Percentiles rank a stretch among this genome's conserved stretches.
These are phyloP conservation scores for Rattus norvegicus DNA, from an alignment of 2,113 vertebrate species.

Conservation along the genomic window GRCr8 NC_086019.1:164088001-164088500, in stretches of 20 bases:
- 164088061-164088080: slow-evolving; percentile 42
- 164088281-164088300: not conserved
- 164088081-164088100: not conserved
- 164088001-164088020: slow-evolving; percentile 4
- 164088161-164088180: not conserved
- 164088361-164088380: slow-evolving; percentile 42
- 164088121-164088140: slow-evolving; percentile 28
- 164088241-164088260: not conserved
- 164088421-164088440: not conserved
- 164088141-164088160: slow-evolving; percentile 25
- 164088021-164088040: slow-evolving; percentile 9
- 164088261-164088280: not conserved
- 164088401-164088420: slow-evolving; percentile 29
- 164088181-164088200: slow-evolving; percentile 15
- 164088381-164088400: not conserved
- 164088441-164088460: not conserved
- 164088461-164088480: too few species aligned
- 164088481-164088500: not conserved
- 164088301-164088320: not conserved
- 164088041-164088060: not conserved
- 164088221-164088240: slow-evolving; percentile 41
- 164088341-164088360: too few species aligned
- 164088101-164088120: not conserved
- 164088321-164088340: slow-evolving; percentile 36
- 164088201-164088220: slow-evolving; percentile 31